phyloP scores from a whole-genome alignment of 2,797 vertebrate species.

The Brachyalestes nurse region DNA sequence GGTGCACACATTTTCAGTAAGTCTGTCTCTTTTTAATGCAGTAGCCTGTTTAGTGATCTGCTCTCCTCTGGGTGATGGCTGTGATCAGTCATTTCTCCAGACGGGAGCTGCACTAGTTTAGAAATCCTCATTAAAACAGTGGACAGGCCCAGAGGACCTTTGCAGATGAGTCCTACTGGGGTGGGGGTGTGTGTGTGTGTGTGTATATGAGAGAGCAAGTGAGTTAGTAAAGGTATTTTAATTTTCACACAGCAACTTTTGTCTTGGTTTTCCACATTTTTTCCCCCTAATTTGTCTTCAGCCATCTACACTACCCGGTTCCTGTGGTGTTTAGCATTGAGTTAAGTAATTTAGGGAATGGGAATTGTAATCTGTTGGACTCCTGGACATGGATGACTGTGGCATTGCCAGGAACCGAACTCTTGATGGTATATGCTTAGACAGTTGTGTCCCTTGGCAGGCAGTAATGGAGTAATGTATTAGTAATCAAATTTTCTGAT shows the following conservation, averaged over 20 bases:
- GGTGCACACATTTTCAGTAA: not conserved
- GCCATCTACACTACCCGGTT: too few relatives aligned
- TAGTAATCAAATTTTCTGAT: too few relatives aligned
- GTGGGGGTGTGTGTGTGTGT: conserved; percentile 28
- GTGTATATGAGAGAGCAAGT: not conserved
- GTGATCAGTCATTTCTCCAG: conserved; percentile 52
- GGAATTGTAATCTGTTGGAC: not conserved
- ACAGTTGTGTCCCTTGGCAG: too few relatives aligned
- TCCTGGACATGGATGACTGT: not conserved
- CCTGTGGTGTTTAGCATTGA: too few relatives aligned
- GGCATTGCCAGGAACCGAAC: not conserved
- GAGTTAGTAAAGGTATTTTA: not conserved
- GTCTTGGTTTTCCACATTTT: too few relatives aligned
- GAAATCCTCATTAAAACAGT: conserved; percentile 48
- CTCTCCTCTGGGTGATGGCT: conserved; percentile 22
- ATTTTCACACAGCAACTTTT: too few relatives aligned
- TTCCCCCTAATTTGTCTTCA: too few relatives aligned
- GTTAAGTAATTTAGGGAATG: too few relatives aligned
- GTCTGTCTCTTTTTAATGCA: not conserved
- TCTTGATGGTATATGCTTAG: not conserved
- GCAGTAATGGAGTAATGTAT: not conserved
- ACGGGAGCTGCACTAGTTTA: conserved; percentile 56
- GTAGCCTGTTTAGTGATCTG: not conserved
- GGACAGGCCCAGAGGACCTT: conserved; percentile 42
- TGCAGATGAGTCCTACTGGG: not conserved